Evolutionary conservation across 1,140 invertebrate species (phyloP), one percentile per base, ranked within the genome.

Genomic region (Tachypleus tridentatus): DNA sequence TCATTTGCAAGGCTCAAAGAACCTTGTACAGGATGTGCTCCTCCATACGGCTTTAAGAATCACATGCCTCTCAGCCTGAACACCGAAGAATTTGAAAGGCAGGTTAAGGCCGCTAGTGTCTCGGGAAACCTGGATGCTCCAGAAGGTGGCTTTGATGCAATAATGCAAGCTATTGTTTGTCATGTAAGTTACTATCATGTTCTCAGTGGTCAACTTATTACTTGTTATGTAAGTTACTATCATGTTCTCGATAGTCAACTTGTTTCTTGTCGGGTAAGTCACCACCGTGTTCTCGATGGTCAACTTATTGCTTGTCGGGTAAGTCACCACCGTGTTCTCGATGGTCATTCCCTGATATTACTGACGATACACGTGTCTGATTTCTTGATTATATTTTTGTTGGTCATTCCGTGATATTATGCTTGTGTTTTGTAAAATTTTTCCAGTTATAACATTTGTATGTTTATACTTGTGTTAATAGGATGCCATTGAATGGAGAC

Each of bases 111-210:
- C 51, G 78, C 81, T n/a, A 72, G 75, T 57, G 90, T 98, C 3
- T 98, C 96, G 5, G 96, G 96, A 58, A 99, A 99, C 79, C 79
- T 98, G 72, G 96, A 99, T 78, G 91, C 93, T 4, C 97, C 97
- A 0, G 97, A 99, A 77, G 97, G 97, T 48, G 96, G 97, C 7
- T 97, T 99, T 76, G 97, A 99, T 81, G 97, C 96, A 8, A 90
- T 99, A 59, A 98, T 99, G 92, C 97, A 99, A 60, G 69, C 68
- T 4, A 71, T 73, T 54, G 71, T 72, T 11, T 73, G 72, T 57
- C 57, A 68, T 51, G 66, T 67, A 56, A 50, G 48, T 52, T 3
- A 8, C n/a, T 51, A n/a, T n/a, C n/a, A n/a, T n/a, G n/a, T n/a
- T n/a, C n/a, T n/a, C n/a, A n/a, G n/a, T n/a, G n/a, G n/a, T n/a